Evolutionary conservation across 2,888 invertebrate genomes (phyloP).

Genomic region (Coleophora deauratella): DNA sequence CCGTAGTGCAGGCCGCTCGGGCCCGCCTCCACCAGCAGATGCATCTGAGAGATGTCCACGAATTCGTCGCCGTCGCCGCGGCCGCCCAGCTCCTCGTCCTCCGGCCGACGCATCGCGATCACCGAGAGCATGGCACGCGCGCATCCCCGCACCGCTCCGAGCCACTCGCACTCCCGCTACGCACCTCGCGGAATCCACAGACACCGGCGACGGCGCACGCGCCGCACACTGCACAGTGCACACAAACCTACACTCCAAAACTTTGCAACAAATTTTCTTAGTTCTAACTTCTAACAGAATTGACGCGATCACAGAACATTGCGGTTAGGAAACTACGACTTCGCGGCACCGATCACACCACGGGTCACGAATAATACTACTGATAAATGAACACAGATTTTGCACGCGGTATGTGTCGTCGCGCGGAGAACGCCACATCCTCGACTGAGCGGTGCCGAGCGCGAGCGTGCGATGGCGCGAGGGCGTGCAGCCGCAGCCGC

Average conservation of each 20-base stretch:
- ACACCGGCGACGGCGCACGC: constrained; percentile 26
- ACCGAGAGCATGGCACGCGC: constrained; percentile 73
- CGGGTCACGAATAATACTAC: constrained; percentile 46
- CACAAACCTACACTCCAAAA: constrained; percentile 14
- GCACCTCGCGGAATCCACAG: constrained; percentile 20
- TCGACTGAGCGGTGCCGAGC: constrained; percentile 64
- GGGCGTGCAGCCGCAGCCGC: constrained; percentile 45
- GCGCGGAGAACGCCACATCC: constrained; percentile 67
- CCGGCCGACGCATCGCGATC: constrained; percentile 86
- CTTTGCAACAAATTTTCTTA: constrained; percentile 22
- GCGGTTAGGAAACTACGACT: constrained; percentile 42
- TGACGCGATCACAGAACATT: constrained; percentile 68
- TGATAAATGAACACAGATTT: constrained; percentile 70
- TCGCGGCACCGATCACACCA: constrained; percentile 46
- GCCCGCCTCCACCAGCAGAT: constrained; percentile 79
- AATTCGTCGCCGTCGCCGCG: constrained; percentile 80
- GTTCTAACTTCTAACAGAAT: constrained; percentile 46
- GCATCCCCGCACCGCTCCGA: constrained; percentile 59
- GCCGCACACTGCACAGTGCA: constrained; percentile 18
- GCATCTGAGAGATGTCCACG: constrained; percentile 89
- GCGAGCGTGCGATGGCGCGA: constrained; percentile 54
- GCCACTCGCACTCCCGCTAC: constrained; percentile 23
- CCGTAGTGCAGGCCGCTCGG: constrained; percentile 67
- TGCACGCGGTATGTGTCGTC: constrained; percentile 59
- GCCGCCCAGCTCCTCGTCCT: constrained; percentile 75